A percentile compares a stretch with the other conserved stretches of the same genome.
Evolutionary conservation across 2,888 invertebrate species (phyloP).

Genomic region (Pseudococcus viburni): DNA sequence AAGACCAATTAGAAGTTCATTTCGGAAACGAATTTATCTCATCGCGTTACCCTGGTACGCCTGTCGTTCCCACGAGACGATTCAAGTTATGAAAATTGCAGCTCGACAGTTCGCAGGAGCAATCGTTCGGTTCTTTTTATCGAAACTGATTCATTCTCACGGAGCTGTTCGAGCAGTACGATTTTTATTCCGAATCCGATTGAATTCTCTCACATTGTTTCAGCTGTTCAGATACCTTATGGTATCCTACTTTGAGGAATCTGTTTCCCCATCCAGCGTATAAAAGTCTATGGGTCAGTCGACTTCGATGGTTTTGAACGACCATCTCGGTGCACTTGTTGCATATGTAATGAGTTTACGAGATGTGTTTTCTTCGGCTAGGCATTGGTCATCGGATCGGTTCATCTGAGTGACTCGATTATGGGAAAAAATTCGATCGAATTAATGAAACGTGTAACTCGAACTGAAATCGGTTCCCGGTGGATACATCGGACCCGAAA

Average conservation of each 20-base stretch:
- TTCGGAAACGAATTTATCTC: neutral
- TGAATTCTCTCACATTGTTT: neutral
- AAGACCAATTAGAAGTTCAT: constrained; percentile 39
- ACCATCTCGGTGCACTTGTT: constrained; percentile 5
- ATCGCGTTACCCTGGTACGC: neutral
- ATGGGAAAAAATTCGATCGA: constrained; percentile 23
- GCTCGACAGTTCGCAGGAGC: neutral
- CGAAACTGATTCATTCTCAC: constrained; percentile 18
- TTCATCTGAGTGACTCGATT: neutral
- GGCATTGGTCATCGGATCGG: neutral
- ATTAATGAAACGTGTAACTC: constrained; percentile 45
- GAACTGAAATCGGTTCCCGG: neutral
- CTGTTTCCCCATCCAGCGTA: neutral
- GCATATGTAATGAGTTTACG: constrained; percentile 17
- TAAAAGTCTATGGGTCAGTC: neutral
- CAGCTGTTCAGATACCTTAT: neutral
- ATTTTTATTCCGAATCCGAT: neutral
- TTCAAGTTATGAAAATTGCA: constrained; percentile 26
- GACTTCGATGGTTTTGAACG: neutral
- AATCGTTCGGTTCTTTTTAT: neutral
- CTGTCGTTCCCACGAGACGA: constrained; percentile 16
- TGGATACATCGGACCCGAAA: neutral
- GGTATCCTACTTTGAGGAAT: neutral
- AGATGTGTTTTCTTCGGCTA: neutral
- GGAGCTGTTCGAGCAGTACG: neutral